Evolutionary conservation across 2,888 invertebrate genomes (phyloP).

Genomic region (Cactoblastis cactorum): DNA sequence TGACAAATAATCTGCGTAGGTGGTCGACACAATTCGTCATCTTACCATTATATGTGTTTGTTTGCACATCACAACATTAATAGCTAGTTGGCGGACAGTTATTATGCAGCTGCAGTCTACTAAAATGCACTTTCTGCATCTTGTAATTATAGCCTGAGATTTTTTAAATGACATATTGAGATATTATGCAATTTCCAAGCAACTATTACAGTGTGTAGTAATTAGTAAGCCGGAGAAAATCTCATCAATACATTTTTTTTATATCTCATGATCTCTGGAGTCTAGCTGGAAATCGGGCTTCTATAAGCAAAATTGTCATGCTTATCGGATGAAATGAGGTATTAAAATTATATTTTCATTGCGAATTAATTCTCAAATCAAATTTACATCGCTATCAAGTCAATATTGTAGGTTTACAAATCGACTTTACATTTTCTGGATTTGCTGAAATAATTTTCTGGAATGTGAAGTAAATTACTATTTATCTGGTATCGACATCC

Average conservation of each 20-base stretch:
- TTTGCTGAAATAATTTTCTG: background rate
- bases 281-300: too few species aligned
- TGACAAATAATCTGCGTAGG: constrained; percentile 19
- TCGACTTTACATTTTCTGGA: background rate
- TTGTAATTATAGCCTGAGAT: constrained; percentile 23
- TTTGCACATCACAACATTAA: constrained; percentile 65
- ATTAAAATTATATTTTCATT: too few species aligned
- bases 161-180: background rate
- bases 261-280: too few species aligned
- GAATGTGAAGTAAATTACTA: constrained; percentile 7
- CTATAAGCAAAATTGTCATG: too few species aligned
- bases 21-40: constrained; percentile 59
- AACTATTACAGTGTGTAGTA: background rate
- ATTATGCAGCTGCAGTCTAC: constrained; percentile 62
- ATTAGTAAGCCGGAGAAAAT: too few species aligned
- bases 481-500: background rate
- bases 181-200: background rate
- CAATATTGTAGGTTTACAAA: background rate
- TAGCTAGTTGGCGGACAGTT: constrained; percentile 56
- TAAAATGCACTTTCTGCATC: constrained; percentile 40
- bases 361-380: too few species aligned
- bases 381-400: too few species aligned
- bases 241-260: too few species aligned
- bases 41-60: constrained; percentile 53
- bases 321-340: too few species aligned